A percentile compares a stretch with the other conserved stretches of the same genome.
These are phyloP conservation scores for Podiceps cristatus DNA, from an alignment of 2,113 vertebrate genomes.

Conservation along the genomic window DNA sequence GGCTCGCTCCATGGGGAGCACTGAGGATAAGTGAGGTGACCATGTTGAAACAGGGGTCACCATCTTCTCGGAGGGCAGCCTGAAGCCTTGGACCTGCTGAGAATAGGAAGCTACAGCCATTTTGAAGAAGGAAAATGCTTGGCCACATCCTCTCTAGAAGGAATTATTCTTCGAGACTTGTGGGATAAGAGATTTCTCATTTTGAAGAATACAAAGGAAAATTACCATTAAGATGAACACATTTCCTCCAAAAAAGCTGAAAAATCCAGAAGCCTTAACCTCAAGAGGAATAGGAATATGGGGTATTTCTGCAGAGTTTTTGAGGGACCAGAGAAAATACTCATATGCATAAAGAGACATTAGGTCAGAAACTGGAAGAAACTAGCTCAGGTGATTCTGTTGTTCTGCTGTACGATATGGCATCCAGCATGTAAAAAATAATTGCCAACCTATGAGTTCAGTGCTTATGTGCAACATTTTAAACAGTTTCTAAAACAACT, in stretches of 20 bases:
- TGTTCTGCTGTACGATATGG: not conserved
- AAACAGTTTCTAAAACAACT: not conserved
- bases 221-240: not conserved
- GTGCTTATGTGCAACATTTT: not conserved
- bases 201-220: not conserved
- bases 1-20: not conserved
- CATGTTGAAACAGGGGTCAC: conserved; percentile 44
- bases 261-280: not conserved
- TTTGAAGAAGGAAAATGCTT: not conserved
- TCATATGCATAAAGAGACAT: not conserved
- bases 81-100: not conserved
- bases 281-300: not conserved
- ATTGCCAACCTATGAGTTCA: not conserved
- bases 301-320: not conserved
- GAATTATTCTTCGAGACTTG: not conserved
- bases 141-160: not conserved
- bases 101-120: not conserved
- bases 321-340: not conserved
- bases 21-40: conserved; percentile 2
- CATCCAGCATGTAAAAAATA: not conserved
- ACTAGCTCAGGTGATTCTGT: not conserved
- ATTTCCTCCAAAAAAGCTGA: not conserved
- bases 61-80: conserved; percentile 27
- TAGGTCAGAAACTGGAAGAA: not conserved
- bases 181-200: not conserved